Base-by-base conservation (phyloP, 2,113 vertebrate genomes). In the Gopherus flavomarginatus region DNA sequence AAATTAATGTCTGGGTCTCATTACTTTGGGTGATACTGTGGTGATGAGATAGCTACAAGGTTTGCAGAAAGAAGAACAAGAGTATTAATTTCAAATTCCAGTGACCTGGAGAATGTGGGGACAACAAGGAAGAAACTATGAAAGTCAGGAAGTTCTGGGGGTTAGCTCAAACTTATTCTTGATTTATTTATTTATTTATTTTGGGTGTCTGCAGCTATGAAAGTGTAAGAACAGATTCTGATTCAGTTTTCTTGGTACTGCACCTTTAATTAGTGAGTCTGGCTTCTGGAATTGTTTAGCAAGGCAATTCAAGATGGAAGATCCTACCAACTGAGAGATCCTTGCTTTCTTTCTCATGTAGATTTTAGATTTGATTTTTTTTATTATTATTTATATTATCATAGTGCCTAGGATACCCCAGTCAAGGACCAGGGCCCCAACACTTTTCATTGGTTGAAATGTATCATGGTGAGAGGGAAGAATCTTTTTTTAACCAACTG, bases 1-100 rank as follows among this genome's bases (percentile, higher is more conserved):
- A 95, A 97, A 97, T 97, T 97, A 96, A 92, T 93, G 75, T 44
- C 93, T 87, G 78, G 89, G 84, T 93, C 95, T 94, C 94, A 88
- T 96, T 92, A 96, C 90, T 94, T 79, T 86, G 53, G 92, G 92
- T 96, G 94, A 91, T 1, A 1, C 90, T 81, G 79, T 24, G 75
- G 54, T 49, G 92, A 94, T 88, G 92, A 96, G 92, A 91, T 93
- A 95, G 81, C 92, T 97, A 31, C 86, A 79, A 85, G 91, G 87
- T 93, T 96, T 0, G 4, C n/a, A 95, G 65, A 69, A 65, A 90
- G 89, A 95, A 81, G 95, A 95, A 87, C 84, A 49, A 0, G 13
- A 90, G 81, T 90, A 95, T 90, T 86, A 54, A 86, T 96, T 96
- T 96, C 78, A 90, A 81, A 89, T 93, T 79, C 75, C 94, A 91